Conservation (phyloP, 23 tunicate species). For the Aplidium turbinatum region DNA sequence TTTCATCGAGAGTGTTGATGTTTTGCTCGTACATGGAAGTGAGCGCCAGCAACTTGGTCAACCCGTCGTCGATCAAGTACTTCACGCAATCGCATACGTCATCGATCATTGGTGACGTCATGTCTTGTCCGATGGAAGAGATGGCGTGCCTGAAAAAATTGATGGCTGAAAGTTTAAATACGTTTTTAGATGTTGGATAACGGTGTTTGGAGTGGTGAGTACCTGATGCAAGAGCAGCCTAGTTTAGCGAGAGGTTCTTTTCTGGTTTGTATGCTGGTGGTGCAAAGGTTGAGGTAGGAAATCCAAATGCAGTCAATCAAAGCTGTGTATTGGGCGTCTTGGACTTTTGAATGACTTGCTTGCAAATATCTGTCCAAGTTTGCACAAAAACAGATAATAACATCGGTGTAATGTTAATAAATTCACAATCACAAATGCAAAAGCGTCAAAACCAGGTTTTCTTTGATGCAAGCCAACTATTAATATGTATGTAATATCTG, state of each 20-base stretch:
- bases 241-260: slow-evolving; percentile 52
- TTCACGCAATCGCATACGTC: slow-evolving; percentile 34
- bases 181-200: neutral
- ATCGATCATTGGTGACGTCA: slow-evolving; percentile 52
- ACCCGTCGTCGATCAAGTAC: slow-evolving; percentile 10
- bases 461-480: too few species aligned
- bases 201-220: neutral
- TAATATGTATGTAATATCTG: too few species aligned
- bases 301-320: slow-evolving; percentile 17
- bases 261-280: slow-evolving; percentile 24
- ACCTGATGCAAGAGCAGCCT: slow-evolving; percentile 54
- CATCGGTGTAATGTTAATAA: too few species aligned
- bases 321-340: too few species aligned
- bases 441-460: too few species aligned
- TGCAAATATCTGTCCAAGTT: too few species aligned
- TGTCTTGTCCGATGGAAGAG: slow-evolving; percentile 21
- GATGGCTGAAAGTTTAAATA: neutral
- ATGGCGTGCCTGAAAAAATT: slow-evolving; percentile 35
- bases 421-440: too few species aligned
- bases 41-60: neutral
- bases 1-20: neutral
- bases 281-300: slow-evolving; percentile 40
- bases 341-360: too few species aligned
- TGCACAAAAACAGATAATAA: too few species aligned
- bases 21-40: neutral